phyloP scores from a whole-genome alignment of 2,113 vertebrate genomes.

The Leptobrachium ailaonicum region DNA sequence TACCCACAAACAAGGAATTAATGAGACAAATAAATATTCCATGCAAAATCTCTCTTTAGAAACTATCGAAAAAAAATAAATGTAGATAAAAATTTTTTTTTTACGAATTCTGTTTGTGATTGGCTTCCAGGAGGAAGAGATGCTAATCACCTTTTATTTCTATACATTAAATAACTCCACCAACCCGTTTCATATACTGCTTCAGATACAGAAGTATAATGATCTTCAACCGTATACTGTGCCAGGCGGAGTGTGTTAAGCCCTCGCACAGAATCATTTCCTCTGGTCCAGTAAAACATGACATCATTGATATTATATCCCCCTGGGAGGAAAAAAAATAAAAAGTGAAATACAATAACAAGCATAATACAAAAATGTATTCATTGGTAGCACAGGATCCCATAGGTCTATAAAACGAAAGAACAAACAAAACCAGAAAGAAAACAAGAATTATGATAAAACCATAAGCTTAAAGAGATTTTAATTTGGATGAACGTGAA shows the following conservation, averaged over 20 bases:
- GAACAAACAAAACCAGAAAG: too few species aligned
- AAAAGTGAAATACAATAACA: background rate
- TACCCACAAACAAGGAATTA: too few species aligned
- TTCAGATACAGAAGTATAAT: slow-evolving; percentile 86
- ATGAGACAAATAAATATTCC: too few species aligned
- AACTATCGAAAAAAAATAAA: too few species aligned
- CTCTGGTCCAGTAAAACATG: slow-evolving; percentile 87
- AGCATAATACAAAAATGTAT: background rate
- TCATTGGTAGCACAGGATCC: background rate
- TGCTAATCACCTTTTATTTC: too few species aligned
- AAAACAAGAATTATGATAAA: too few species aligned
- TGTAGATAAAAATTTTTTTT: too few species aligned
- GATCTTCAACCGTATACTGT: slow-evolving; percentile 86
- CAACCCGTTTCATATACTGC: slow-evolving; percentile 87
- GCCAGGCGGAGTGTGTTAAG: slow-evolving; percentile 79
- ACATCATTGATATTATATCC: slow-evolving; percentile 89
- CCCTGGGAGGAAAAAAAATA: slow-evolving; percentile 73
- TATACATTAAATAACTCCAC: background rate
- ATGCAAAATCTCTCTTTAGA: too few species aligned
- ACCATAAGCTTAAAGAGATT: too few species aligned
- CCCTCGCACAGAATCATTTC: slow-evolving; percentile 86
- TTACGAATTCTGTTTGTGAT: too few species aligned
- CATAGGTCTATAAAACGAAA: background rate
- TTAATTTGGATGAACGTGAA: too few species aligned
- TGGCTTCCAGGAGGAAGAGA: too few species aligned